Percentiles rank a stretch among this genome's conserved stretches.
Evolutionary conservation across 2,888 invertebrate species (phyloP).

Genomic region (Agrochola lychnidis): DNA sequence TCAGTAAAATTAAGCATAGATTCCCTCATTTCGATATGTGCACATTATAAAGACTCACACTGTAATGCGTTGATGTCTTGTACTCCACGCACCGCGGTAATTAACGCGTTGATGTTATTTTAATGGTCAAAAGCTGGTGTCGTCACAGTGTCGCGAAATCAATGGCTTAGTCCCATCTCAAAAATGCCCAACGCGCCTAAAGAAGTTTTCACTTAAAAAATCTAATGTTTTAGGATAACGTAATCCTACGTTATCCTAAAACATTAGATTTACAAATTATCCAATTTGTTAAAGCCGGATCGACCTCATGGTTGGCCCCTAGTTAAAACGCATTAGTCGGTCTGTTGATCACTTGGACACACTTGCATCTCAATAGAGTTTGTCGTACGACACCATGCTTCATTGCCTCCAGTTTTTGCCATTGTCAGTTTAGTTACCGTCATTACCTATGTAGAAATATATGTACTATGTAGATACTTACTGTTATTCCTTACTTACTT

Average conservation of each 20-base stretch:
- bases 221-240: not conserved
- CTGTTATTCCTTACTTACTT: not conserved
- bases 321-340: constrained; percentile 79
- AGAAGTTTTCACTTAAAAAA: not conserved
- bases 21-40: no score
- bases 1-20: no score
- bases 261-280: no score
- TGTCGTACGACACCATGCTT: constrained; percentile 80
- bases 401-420: constrained; percentile 65
- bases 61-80: no score
- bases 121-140: no score
- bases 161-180: no score
- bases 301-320: constrained; percentile 74
- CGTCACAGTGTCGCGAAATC: no score
- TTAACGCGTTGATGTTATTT: no score
- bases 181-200: no score
- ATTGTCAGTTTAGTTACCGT: constrained; percentile 60
- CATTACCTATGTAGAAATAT: constrained; percentile 32
- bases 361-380: constrained; percentile 74
- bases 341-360: constrained; percentile 81
- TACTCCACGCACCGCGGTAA: no score
- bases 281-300: constrained; percentile 57
- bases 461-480: not conserved
- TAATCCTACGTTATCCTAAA: no score
- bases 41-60: no score